phyloP scores from a whole-genome alignment of 2,888 invertebrate species.

The Diarsia mendica region DNA sequence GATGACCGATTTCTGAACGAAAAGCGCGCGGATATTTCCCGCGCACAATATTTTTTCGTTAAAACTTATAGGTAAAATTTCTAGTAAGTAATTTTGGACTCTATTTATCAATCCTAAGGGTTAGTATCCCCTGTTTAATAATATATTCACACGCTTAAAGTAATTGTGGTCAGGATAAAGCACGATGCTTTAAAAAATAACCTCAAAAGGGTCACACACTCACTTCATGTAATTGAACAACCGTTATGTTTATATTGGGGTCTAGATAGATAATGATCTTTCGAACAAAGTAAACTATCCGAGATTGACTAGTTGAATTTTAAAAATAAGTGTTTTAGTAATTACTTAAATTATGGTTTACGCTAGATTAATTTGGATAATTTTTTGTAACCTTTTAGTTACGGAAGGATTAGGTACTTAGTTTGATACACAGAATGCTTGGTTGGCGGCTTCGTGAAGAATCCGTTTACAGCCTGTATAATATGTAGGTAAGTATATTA shows the following conservation, averaged over 20 bases:
- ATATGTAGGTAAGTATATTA: no score
- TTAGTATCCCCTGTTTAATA: constrained; percentile 36
- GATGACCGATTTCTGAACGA: constrained; percentile 79
- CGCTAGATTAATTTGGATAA: background rate
- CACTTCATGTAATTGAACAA: constrained; percentile 80
- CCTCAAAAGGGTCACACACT: constrained; percentile 81
- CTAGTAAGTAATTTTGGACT: constrained; percentile 2
- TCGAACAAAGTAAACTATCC: constrained; percentile 39
- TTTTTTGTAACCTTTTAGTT: no score
- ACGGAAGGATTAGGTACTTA: no score
- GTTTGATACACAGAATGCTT: no score
- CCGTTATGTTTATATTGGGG: constrained; percentile 65
- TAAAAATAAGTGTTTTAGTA: constrained; percentile 18
- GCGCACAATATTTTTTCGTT: constrained; percentile 72
- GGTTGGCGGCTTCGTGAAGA: no score
- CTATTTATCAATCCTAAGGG: constrained; percentile 15
- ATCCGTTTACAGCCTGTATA: no score
- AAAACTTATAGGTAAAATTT: constrained; percentile 41
- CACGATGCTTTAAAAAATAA: constrained; percentile 72
- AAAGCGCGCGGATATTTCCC: constrained; percentile 75
- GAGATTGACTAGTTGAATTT: constrained; percentile 50
- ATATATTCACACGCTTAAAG: constrained; percentile 57
- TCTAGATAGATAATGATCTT: constrained; percentile 59
- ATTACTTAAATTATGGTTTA: background rate
- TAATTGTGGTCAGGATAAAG: constrained; percentile 67